Evolutionary conservation across 2,797 vertebrate genomes (phyloP), one percentile per base, ranked within the genome.

Genomic region (Pipistrellus pygmaeus): DNA sequence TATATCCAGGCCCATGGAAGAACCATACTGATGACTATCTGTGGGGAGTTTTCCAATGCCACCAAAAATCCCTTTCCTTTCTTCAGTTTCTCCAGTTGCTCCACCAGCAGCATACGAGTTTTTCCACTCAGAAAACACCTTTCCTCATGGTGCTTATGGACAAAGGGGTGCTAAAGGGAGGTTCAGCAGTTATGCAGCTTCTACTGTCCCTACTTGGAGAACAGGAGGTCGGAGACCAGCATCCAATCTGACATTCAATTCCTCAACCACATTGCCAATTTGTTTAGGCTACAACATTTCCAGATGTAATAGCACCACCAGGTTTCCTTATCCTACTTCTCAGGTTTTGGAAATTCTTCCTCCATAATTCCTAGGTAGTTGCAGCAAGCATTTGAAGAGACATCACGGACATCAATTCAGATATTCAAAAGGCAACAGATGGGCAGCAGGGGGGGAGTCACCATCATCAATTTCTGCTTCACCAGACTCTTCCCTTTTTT

Each of bases 201-300:
- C 38, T 32, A 11, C 21, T 41, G 6, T 35, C 20, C 60, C 75
- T 27, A 12, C 62, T 2, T 0, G 20, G 21, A 7, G 10, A 4
- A 41, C 25, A 80, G 60, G 12, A 38, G 55, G 14, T 55, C 2
- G 2, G 27, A 85, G 80, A 46, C 46, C 2, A 41, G 48, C 35
- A 53, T 48, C 11, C 21, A 21, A 8, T 17, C 23, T 76, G 72
- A 68, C 51, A 68, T 4, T 41, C 27, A 14, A 0, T 69, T 92
- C 35, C 32, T 55, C 21, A 46, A 18, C 57, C 10, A 30, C 1
- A 2, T 2, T 32, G 57, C 81, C 81, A 35, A 18, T 93, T 55
- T 48, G 27, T 88, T 97, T 88, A 0, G 6, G 69, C 92, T 96
- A 72, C 91, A 96, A 96, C 90, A 71, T 48, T 89, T 30, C 12